These are phyloP conservation scores for Cephus runcator DNA, from an alignment of 2,888 invertebrate genomes.

Conservation along the genomic window DNA sequence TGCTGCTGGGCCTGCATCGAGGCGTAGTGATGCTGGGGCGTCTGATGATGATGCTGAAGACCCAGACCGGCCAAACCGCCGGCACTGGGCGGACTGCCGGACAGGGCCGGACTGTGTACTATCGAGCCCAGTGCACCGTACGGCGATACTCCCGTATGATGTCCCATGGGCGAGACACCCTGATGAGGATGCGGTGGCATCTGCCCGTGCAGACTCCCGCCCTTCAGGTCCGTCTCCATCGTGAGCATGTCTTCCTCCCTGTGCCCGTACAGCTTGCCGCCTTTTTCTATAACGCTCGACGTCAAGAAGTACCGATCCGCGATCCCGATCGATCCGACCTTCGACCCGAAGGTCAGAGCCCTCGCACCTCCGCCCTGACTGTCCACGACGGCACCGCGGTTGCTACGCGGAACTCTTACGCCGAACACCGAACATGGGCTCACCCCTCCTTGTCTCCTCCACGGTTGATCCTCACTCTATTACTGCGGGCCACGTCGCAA, in stretches of 20 bases:
- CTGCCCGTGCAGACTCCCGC: constrained; percentile 86
- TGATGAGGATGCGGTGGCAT: constrained; percentile 87
- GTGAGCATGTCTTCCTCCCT: constrained; percentile 89
- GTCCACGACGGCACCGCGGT: background rate
- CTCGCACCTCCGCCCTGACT: background rate
- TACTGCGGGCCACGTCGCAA: background rate
- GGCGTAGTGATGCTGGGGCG: constrained; percentile 59
- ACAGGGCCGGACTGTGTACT: constrained; percentile 62
- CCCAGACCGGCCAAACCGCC: constrained; percentile 40
- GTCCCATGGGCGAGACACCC: constrained; percentile 72
- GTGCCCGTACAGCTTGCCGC: constrained; percentile 85
- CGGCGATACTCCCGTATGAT: constrained; percentile 68
- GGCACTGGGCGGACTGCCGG: constrained; percentile 58
- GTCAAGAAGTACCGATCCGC: constrained; percentile 1
- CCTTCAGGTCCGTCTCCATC: constrained; percentile 92
- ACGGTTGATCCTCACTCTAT: background rate
- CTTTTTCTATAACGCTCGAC: constrained; percentile 36
- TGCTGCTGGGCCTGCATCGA: constrained; percentile 62
- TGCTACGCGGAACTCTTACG: constrained; percentile 10
- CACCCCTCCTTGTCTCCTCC: background rate
- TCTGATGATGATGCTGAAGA: constrained; percentile 60
- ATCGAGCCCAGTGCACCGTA: constrained; percentile 80
- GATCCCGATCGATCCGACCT: background rate
- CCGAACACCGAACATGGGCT: constrained; percentile 6
- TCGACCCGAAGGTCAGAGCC: constrained; percentile 53